phyloP scores from a whole-genome alignment of 2,888 invertebrate genomes.

The Galeopsomyia nigrocyanea region DNA sequence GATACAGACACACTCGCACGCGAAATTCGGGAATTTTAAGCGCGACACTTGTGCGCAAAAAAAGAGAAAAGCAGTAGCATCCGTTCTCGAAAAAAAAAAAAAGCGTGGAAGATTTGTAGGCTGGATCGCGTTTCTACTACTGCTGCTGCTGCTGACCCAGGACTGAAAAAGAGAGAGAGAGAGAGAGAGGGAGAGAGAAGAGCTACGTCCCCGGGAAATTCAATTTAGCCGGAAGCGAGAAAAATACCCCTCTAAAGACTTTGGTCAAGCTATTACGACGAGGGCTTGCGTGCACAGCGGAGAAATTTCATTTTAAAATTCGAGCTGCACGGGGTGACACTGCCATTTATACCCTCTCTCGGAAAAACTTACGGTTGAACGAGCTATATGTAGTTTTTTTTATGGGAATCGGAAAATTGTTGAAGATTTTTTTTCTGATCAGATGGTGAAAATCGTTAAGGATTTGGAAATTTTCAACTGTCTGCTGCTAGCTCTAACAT shows the following conservation, averaged over 20 bases:
- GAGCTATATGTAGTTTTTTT: no score
- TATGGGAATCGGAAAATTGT: no score
- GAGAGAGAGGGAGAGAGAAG: neutral
- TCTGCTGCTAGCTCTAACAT: no score
- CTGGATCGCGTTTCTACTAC: neutral
- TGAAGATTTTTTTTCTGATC: no score
- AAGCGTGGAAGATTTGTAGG: constrained; percentile 18
- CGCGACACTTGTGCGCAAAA: neutral
- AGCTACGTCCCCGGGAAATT: constrained; percentile 21
- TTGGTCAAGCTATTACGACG: constrained; percentile 22
- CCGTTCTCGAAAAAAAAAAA: neutral
- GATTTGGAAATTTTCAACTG: neutral
- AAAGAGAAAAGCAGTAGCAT: neutral
- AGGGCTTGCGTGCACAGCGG: neutral
- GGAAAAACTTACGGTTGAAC: no score
- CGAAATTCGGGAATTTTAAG: constrained; percentile 15
- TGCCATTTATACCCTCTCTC: neutral
- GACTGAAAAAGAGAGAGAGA: neutral
- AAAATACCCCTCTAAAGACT: constrained; percentile 30
- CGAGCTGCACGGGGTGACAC: neutral
- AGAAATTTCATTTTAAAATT: constrained; percentile 33
- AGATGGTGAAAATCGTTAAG: neutral
- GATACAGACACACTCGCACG: neutral
- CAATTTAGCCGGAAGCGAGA: constrained; percentile 35
- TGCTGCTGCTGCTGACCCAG: neutral